Base-by-base conservation (phyloP, 2,888 invertebrate species). In the Holacanthella duospinosa region DNA sequence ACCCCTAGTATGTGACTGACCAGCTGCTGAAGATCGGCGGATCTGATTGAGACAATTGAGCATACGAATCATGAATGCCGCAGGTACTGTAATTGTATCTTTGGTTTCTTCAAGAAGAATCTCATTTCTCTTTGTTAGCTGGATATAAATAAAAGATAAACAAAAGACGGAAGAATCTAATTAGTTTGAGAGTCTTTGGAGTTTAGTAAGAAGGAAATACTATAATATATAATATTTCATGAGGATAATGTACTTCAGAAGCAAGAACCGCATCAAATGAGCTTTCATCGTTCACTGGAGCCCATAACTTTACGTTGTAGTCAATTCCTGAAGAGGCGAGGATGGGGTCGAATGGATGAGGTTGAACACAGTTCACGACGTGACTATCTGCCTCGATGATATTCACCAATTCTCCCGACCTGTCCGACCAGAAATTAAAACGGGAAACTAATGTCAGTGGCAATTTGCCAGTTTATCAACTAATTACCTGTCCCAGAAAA, bases 301-400 rank as follows among this genome's bases (percentile, higher is more conserved):
- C 83, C 88, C 89, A 91, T 1, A 91, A 77, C 77, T 91, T 91
- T 28, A 91, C 83, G 75, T 90, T 88, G 75, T 90, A 88, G 75
- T 91, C 90, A 66, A 91, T 90, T n/a, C 91, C 91, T 67, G 89
- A 89, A 16, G 89, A 86, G 0, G 89, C 88, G 55, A 91, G 77
- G 73, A 86, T 79, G 0, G 87, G 87, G 68, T 88, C 79, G 62
- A 81, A 83, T 0, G 90, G 89, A 78, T 91, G 90, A 0, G 90
- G 90, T 75, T 89, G 88, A 9, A 64, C 55, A 28, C 57, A 57
- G 48, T 64, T 64, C 12, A 65, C 66, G 0, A 86, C 86, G 76
- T 89, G 89, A 66, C 85, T 84, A 78, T 91, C 91, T 2, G 87
- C 90, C 74, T 87, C 85, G 67, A 90, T 77, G 0, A 88, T 77